A percentile compares a stretch with the other conserved stretches of the same genome.
Evolutionary conservation across 2,888 invertebrate species (phyloP).

Genomic region (Cetonia aurata): DNA sequence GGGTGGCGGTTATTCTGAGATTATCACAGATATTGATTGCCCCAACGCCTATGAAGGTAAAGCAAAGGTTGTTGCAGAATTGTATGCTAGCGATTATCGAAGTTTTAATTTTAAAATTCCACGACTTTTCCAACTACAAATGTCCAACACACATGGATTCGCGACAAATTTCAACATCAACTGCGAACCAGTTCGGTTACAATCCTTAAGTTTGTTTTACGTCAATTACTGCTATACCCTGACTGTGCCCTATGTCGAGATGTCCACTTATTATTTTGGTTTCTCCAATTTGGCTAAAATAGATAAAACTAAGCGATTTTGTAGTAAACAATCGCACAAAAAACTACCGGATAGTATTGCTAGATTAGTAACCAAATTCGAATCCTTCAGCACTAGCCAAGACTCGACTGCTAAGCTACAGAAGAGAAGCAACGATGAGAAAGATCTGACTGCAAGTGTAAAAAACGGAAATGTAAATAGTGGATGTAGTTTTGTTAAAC

Average conservation of each 20-base stretch:
- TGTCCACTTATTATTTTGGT: constrained; percentile 47
- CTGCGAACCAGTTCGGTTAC: constrained; percentile 32
- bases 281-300: neutral
- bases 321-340: constrained; percentile 15
- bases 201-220: constrained; percentile 46
- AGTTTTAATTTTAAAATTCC: constrained; percentile 7
- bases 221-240: constrained; percentile 46
- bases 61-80: constrained; percentile 26
- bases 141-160: constrained; percentile 29
- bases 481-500: constrained; percentile 28
- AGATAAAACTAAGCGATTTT: constrained; percentile 13
- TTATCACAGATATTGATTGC: constrained; percentile 69
- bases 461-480: constrained; percentile 11
- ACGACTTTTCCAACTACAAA: neutral
- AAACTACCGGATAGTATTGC: constrained; percentile 45
- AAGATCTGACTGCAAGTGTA: neutral
- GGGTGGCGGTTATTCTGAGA: constrained; percentile 66
- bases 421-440: neutral
- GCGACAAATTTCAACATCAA: constrained; percentile 48
- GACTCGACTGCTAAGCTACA: neutral
- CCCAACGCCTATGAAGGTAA: constrained; percentile 53
- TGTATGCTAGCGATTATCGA: constrained; percentile 29
- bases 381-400: constrained; percentile 34
- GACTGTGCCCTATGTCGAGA: constrained; percentile 42
- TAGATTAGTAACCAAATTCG: constrained; percentile 41